Base-by-base conservation (phyloP, 2,797 vertebrate species). In the Taeniopygia guttata region DNA sequence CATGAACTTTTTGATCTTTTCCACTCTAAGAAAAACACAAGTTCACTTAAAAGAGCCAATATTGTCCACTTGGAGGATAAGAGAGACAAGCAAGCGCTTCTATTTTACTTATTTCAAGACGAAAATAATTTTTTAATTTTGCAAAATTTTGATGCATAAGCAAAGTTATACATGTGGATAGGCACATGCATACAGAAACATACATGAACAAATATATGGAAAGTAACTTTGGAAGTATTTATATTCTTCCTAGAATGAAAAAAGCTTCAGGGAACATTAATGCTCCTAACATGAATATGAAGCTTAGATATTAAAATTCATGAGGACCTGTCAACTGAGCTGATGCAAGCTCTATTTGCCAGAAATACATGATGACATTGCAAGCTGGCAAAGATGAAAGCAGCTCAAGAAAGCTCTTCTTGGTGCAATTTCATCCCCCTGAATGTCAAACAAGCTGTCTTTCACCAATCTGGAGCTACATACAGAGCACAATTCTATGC, bases 241-340 rank as follows among this genome's bases (percentile, higher is more conserved):
- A 45, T 92, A 88, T 62, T 48, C 42, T 94, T 90, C 62, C 68
- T 86, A 72, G 63, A 94, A 93, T 77, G 36, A 69, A 87, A 81
- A 93, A 94, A 32, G 11, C 94, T 96, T 91, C 60, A 87, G 93
- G 82, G 90, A 95, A 95, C 90, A 93, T 81, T 91, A 91, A 84
- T 92, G 84, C 48, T 86, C 13, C 69, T 95, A 95, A 89, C 91
- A 98, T 96, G 90, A 97, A 97, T 97, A 97, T 96, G 91, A 90
- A 98, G 86, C 84, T 86, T 66, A 74, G n/a, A 66, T 91, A 97
- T 98, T 98, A 98, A 98, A 97, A 98, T 98, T 98, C 97, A 98
- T 97, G 89, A 97, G 94, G 92, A 93, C 89, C 90, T 98, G 96
- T 98, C 97, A 97, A 96, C 94, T 88, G 84, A 97, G 96, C 96